Evolutionary conservation across 2,797 vertebrate species (phyloP).

Genomic region (Melanotaenia pygmaea): DNA sequence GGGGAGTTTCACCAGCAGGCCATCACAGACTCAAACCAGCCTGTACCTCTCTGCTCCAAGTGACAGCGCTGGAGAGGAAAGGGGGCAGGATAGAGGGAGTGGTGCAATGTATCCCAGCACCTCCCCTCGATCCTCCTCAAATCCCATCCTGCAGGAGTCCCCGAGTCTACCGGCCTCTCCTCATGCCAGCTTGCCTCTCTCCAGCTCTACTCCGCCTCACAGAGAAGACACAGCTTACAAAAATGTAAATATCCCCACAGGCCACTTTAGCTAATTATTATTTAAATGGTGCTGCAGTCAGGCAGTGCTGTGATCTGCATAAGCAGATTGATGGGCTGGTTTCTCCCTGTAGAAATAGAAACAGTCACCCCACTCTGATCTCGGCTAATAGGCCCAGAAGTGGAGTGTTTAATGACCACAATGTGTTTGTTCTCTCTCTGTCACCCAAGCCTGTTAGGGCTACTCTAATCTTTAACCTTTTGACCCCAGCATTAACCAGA

Average conservation of each 20-base stretch:
- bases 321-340: conserved; percentile 87
- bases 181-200: conserved; percentile 79
- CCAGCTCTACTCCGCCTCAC: conserved; percentile 84
- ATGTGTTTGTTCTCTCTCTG: conserved; percentile 81
- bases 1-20: conserved; percentile 66
- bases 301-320: conserved; percentile 85
- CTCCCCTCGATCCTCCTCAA: conserved; percentile 69
- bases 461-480: conserved; percentile 84
- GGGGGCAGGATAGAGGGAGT: conserved; percentile 75
- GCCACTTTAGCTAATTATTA: conserved; percentile 88
- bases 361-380: conserved; percentile 87
- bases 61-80: conserved; percentile 62
- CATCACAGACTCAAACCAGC: conserved; percentile 66
- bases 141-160: conserved; percentile 67
- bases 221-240: conserved; percentile 92
- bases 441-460: conserved; percentile 83
- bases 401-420: conserved; percentile 81
- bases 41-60: conserved; percentile 65
- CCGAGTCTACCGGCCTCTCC: conserved; percentile 70
- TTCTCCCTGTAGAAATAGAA: conserved; percentile 88
- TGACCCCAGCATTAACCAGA: conserved; percentile 78
- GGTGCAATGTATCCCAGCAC: conserved; percentile 48
- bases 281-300: conserved; percentile 87
- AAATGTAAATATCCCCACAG: conserved; percentile 94
- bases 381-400: conserved; percentile 82